phyloP scores from a whole-genome alignment of 2,797 vertebrate genomes.

The Eulemur mongoz region DNA sequence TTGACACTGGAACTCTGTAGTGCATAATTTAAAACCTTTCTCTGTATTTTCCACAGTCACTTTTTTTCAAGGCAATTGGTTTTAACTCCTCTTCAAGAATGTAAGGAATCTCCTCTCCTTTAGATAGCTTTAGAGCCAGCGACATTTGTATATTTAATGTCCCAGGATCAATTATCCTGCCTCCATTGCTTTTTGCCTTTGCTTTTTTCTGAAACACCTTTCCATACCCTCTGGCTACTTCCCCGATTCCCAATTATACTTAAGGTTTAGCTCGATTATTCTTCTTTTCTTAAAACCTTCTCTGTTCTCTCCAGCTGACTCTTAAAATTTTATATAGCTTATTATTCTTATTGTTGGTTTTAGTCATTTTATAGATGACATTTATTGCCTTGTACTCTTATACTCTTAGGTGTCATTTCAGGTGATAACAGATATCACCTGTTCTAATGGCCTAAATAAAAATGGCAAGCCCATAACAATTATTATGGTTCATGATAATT shows the following conservation, averaged over 20 bases:
- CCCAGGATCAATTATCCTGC: neutral
- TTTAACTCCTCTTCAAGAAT: neutral
- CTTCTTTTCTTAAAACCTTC: neutral
- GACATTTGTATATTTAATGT: neutral
- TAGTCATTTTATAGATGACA: slow-evolving; percentile 20
- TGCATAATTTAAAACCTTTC: neutral
- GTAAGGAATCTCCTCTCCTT: neutral
- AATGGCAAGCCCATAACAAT: neutral
- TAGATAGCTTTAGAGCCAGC: neutral
- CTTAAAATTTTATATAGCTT: neutral
- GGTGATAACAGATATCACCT: neutral
- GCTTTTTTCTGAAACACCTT: neutral
- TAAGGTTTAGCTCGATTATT: neutral
- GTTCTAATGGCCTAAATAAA: neutral
- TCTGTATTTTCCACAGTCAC: neutral
- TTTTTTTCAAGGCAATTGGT: neutral
- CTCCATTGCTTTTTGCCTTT: neutral
- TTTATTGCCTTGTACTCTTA: neutral
- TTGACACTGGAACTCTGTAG: neutral
- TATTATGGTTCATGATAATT: neutral
- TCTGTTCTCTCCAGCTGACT: neutral
- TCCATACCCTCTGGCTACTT: neutral
- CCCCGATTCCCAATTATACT: neutral
- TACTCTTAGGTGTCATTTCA: neutral
- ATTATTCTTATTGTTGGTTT: neutral